phyloP scores from a whole-genome alignment of 2,888 invertebrate genomes.

The Stenotaenia linearis region DNA sequence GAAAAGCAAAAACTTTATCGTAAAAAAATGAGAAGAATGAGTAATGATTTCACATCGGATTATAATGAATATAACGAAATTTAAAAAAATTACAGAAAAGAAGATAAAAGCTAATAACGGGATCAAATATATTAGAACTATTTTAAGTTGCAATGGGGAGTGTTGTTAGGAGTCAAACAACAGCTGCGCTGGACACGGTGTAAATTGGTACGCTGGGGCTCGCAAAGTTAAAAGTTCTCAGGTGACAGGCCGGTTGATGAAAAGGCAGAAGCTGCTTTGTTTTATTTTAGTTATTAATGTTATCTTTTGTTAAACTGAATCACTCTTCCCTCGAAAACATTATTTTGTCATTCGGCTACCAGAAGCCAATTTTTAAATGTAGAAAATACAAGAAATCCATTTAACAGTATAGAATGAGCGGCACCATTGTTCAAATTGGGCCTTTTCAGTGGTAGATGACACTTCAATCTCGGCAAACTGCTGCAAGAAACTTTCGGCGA shows the following conservation, averaged over 20 bases:
- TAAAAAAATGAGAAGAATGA: neutral
- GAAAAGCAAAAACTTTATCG: neutral
- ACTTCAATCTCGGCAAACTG: neutral
- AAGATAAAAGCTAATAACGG: neutral
- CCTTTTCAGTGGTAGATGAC: neutral
- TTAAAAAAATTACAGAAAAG: neutral
- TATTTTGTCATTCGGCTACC: neutral
- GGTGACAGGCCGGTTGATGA: slow-evolving; percentile 1
- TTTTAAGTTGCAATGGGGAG: neutral
- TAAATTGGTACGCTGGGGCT: neutral
- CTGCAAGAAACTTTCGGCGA: neutral
- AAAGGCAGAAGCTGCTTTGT: neutral
- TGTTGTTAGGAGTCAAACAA: neutral
- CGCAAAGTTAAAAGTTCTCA: neutral
- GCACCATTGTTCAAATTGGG: too few species aligned
- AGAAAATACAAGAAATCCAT: too few species aligned
- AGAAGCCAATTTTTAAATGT: neutral
- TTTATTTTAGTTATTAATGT: neutral
- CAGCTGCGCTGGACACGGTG: slow-evolving; percentile 3
- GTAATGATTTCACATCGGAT: neutral
- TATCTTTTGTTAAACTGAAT: neutral
- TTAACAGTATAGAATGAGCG: too few species aligned
- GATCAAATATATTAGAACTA: neutral
- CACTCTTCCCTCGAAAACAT: neutral
- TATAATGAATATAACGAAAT: neutral